Evolutionary conservation across 2,888 invertebrate species (phyloP), one percentile per base, ranked within the genome.

Genomic region (Andrena bicolor): DNA sequence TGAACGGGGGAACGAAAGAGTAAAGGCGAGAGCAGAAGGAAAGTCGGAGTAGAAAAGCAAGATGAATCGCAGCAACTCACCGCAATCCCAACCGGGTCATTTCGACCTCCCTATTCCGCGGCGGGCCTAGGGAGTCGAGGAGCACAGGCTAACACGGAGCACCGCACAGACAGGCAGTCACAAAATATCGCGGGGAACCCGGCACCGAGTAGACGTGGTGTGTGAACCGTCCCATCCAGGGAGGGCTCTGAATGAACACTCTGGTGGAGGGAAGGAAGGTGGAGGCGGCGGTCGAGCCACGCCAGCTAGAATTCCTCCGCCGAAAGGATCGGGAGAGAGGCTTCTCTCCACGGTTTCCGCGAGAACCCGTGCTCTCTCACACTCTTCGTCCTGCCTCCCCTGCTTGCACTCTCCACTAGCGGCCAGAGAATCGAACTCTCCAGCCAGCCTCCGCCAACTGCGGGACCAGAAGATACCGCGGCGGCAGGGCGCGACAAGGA

Each of bases 301-400:
- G 92, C 92, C 90, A 91, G 90, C 91, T 92, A 91, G 91, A 92
- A 92, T 93, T 93, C 92, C 92, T 92, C 93, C 92, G 93, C 92
- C 89, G 89, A 90, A 92, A 91, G 92, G 91, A 91, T 89, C 91
- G 89, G 88, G 70, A 56, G 88, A 90, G 91, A 89, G 90, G 89
- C 75, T 72, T 80, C 78, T 78, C 86, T 80, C 68, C 82, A 16
- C 41, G 16, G 41, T 65, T 70, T 65, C 82, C 82, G 81, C 81
- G 76, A 72, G 83, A 73, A 65, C 82, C 82, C 80, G 76, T 70
- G 68, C 58, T 79, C 76, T 72, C 77, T 64, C 68, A 20, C 86
- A 35, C 80, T 77, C 80, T 72, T 65, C 72, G 58, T 71, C 66
- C 69, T 41, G 41, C 73, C 80, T 80, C 69, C 69, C 69, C 72